Evolutionary conservation across 2,113 vertebrate species (phyloP), one percentile per base, ranked within the genome.

Genomic region (Chrysochloris asiatica): DNA sequence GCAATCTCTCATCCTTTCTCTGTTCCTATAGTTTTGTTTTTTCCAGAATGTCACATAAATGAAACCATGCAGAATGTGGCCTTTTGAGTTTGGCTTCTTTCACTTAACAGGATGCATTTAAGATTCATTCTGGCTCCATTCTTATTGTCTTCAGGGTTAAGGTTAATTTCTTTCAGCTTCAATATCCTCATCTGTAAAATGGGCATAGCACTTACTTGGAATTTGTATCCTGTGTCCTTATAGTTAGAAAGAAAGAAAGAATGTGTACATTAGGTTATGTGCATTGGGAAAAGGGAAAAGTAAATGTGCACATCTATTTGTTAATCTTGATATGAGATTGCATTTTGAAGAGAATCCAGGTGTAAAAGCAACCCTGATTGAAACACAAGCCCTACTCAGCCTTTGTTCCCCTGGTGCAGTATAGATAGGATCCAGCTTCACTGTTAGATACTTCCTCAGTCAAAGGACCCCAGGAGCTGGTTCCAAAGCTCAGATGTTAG

Each of bases 101-200:
- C 59, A 79, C 47, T 82, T 80, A 50, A 33, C 43, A 54, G 11
- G 54, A 19, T 43, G 19, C 41, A 75, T 38, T 41, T 45, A 45
- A 75, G 28, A 38, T n/a, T 63, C 63, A 50, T 72, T 33, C 30
- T 26, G 16, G n/a, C 11, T 65, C 13, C 38, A 24, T 38, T 28
- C n/a, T 81, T 16, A 36, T 21, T 26, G 26, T 38, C 69, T 50
- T 8, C 43, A 41, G 30, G 33, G 56, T 41, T 85, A 45, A 26
- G 8, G 36, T 56, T 50, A 30, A 47, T 4, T 4, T 82, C 33
- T 65, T 89, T 54, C 11, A 67, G 71, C 65, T 47, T 86, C 47
- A 28, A 41, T 59, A 52, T 88, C 47, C 26, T 93, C 41, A 54
- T 90, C 59, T 69, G 10, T 77, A 89, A 94, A 86, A 88, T 94